Percentiles rank a stretch among this genome's conserved stretches.
phyloP scores from a whole-genome alignment of 2,113 vertebrate species.

The Chlamydotis undulata region DNA sequence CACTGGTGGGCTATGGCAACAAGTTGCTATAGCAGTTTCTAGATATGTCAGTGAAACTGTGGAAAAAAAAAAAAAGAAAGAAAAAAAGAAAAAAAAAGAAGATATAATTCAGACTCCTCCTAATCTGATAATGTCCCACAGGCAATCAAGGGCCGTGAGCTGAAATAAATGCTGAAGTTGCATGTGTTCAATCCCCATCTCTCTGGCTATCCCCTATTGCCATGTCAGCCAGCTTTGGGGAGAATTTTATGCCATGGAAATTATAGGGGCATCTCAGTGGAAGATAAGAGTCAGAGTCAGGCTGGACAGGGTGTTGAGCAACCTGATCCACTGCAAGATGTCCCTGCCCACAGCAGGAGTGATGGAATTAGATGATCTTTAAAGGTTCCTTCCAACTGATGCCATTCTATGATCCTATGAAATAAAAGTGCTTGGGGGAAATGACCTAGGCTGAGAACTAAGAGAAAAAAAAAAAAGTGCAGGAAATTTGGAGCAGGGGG shows the following conservation, averaged over 20 bases:
- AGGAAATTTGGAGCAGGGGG: background rate
- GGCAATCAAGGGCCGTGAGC: background rate
- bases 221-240: background rate
- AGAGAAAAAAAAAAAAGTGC: background rate
- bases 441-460: background rate
- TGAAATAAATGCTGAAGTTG: background rate
- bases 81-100: background rate
- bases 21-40: background rate
- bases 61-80: background rate
- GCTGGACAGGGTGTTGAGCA: background rate
- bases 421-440: background rate
- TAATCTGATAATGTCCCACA: background rate
- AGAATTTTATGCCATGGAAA: background rate
- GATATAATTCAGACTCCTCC: background rate
- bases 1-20: background rate
- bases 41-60: background rate
- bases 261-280: background rate
- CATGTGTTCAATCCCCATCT: background rate
- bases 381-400: background rate
- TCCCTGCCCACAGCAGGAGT: background rate
- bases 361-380: background rate
- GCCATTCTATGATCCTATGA: background rate
- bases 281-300: background rate
- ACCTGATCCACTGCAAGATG: background rate
- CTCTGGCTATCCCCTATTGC: background rate